Evolutionary conservation across 2,113 vertebrate genomes (phyloP).

Genomic region (Pelodiscus sinensis): DNA sequence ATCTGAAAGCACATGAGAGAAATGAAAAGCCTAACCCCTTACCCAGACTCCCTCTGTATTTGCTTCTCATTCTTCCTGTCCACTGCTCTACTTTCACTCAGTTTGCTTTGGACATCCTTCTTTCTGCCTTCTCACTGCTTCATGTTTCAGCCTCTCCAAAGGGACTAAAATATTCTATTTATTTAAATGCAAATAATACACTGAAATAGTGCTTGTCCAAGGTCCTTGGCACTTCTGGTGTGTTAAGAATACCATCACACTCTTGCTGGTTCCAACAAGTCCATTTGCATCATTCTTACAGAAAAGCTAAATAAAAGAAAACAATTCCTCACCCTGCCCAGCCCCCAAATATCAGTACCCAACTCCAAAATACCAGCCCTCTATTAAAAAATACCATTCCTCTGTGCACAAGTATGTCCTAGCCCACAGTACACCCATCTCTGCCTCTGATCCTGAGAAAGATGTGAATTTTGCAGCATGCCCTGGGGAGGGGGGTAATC

Average conservation of each 20-base stretch:
- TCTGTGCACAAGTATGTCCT: not conserved
- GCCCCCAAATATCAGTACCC: not conserved
- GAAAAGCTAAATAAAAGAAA: not conserved
- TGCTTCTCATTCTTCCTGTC: not conserved
- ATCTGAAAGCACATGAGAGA: not conserved
- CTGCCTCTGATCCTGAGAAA: not conserved
- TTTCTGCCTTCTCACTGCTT: not conserved
- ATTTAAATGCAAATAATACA: not conserved
- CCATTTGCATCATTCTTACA: accelerated
- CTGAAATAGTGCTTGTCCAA: not conserved
- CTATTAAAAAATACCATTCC: not conserved
- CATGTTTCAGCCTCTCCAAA: not conserved
- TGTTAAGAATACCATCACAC: not conserved
- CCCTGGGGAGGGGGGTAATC: not conserved
- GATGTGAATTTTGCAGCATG: not conserved
- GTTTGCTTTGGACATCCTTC: not conserved
- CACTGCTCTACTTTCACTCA: not conserved
- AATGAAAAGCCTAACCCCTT: not conserved
- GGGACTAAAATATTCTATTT: not conserved
- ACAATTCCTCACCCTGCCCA: not conserved
- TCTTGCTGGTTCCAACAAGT: not conserved
- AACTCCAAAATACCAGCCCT: not conserved
- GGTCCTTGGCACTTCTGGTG: not conserved
- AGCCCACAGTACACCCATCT: not conserved
- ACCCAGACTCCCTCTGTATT: accelerated